These are phyloP conservation scores for Microcebus tavaratra DNA, from an alignment of 2,113 vertebrate species.

Conservation along the genomic window DNA sequence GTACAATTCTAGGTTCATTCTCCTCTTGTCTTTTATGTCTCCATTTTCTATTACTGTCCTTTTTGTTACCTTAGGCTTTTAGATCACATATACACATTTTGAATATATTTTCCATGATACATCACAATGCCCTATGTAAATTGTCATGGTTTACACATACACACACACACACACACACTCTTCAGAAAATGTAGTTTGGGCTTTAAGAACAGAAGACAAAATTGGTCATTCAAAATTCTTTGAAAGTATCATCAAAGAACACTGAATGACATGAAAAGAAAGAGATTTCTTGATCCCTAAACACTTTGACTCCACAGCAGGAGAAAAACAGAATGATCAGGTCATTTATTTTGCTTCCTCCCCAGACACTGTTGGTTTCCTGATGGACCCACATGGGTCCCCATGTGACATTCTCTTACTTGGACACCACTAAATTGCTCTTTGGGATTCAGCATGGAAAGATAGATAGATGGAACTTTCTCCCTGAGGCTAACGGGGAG, in stretches of 20 bases:
- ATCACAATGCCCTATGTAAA: background rate
- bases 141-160: background rate
- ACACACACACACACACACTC: background rate
- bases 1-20: background rate
- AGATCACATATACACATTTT: background rate
- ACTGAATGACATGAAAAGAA: background rate
- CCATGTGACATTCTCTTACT: background rate
- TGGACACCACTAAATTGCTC: background rate
- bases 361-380: background rate
- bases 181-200: conserved; percentile 5
- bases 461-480: background rate
- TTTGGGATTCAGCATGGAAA: background rate
- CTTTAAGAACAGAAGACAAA: conserved; percentile 4
- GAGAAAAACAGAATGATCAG: background rate
- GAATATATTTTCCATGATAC: background rate
- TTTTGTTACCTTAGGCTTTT: background rate
- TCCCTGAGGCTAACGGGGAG: background rate
- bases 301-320: background rate
- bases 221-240: background rate
- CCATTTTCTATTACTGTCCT: background rate
- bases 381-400: fast-evolving
- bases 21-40: background rate
- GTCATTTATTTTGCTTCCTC: background rate
- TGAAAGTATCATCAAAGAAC: background rate
- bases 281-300: background rate